phyloP scores from a whole-genome alignment of 1,140 invertebrate species.

The Rhyacophila brunnea region DNA sequence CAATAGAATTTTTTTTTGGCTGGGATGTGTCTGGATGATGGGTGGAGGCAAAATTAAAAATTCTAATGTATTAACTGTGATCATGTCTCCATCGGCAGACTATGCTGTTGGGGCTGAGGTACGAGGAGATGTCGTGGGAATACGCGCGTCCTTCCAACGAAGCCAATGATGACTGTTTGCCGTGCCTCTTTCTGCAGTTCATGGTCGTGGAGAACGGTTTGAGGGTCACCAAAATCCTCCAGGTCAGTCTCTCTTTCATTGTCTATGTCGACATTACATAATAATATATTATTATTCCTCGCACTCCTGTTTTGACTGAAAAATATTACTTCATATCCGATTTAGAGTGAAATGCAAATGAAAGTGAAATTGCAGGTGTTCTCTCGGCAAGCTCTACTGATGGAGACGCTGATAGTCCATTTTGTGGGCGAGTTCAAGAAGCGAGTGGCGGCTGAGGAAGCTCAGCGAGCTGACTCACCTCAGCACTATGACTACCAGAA shows the following conservation, averaged over 20 bases:
- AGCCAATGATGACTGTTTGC: conserved; percentile 81
- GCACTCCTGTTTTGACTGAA: no score
- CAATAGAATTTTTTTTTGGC: no score
- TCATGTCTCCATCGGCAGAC: conserved; percentile 57
- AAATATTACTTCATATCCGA: no score
- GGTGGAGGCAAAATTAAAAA: no score
- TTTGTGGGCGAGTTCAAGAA: conserved; percentile 75
- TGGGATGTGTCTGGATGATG: no score
- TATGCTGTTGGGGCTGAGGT: conserved; percentile 78
- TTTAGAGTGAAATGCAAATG: no score
- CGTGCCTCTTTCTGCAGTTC: conserved; percentile 82
- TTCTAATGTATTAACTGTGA: no score
- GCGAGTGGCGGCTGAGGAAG: conserved; percentile 39
- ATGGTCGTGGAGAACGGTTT: conserved; percentile 81
- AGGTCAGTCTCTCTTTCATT: conserved; percentile 36
- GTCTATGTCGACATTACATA: no score
- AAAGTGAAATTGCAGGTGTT: conserved; percentile 71
- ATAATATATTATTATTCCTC: no score
- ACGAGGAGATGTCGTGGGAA: conserved; percentile 88
- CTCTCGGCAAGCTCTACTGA: conserved; percentile 86
- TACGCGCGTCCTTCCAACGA: conserved; percentile 82
- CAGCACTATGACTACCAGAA: conserved; percentile 34
- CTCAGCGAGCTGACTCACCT: conserved; percentile 30
- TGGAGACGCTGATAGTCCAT: conserved; percentile 86
- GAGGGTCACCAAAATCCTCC: conserved; percentile 80